Evolutionary conservation across 2,113 vertebrate species (phyloP).

Genomic region (Elaphurus davidianus): DNA sequence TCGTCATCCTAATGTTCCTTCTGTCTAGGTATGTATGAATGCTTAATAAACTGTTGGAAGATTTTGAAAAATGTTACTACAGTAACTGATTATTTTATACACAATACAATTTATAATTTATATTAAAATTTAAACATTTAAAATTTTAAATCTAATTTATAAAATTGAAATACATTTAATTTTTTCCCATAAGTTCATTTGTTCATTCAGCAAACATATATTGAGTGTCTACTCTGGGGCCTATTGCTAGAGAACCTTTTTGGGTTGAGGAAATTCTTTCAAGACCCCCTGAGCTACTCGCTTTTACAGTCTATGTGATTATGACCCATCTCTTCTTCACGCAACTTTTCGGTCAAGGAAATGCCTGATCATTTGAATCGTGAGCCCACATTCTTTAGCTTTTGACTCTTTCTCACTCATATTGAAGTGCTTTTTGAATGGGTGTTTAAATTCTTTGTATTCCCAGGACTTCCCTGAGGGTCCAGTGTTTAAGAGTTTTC

Average conservation of each 20-base stretch:
- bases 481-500: neutral
- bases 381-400: neutral
- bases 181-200: neutral
- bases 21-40: slow-evolving; percentile 2
- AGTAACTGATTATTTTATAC: neutral
- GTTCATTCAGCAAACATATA: neutral
- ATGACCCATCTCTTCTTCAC: neutral
- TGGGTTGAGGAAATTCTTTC: neutral
- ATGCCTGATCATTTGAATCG: neutral
- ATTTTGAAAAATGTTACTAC: neutral
- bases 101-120: neutral
- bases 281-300: neutral
- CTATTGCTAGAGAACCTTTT: neutral
- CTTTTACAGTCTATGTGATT: neutral
- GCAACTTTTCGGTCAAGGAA: neutral
- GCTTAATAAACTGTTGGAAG: neutral
- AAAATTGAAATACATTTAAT: neutral
- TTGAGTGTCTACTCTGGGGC: neutral
- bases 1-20: neutral
- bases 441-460: neutral
- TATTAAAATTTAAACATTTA: neutral
- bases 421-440: neutral
- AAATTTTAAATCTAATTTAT: neutral
- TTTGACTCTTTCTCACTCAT: neutral
- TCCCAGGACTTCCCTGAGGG: neutral